These are phyloP conservation scores for Artibeus jamaicensis DNA, from an alignment of 2,797 vertebrate species.

Conservation along the genomic window DNA sequence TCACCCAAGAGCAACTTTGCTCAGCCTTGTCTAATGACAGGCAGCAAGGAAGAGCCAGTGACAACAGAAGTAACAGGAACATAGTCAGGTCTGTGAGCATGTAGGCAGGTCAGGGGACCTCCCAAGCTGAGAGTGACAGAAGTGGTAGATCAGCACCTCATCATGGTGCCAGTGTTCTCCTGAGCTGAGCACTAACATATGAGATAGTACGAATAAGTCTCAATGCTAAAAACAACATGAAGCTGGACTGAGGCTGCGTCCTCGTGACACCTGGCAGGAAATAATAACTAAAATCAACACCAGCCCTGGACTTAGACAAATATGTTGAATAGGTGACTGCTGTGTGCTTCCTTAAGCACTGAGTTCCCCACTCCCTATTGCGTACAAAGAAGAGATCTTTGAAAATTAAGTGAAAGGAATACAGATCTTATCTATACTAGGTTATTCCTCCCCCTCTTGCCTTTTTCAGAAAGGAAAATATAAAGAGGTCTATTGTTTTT, in stretches of 20 bases:
- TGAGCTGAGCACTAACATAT: not conserved
- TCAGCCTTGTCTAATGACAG: not conserved
- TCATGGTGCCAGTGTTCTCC: rapidly evolving
- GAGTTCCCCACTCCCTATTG: not conserved
- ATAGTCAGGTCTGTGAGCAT: not conserved
- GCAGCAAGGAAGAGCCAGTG: not conserved
- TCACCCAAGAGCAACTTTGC: not conserved
- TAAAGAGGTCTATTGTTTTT: not conserved
- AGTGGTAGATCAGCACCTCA: not conserved
- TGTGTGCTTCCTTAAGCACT: not conserved
- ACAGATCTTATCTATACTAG: not conserved
- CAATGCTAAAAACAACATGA: not conserved
- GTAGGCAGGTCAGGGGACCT: not conserved
- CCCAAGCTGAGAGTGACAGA: not conserved
- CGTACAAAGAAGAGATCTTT: not conserved
- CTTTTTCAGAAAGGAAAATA: not conserved
- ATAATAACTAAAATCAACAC: not conserved
- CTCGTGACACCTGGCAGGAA: not conserved
- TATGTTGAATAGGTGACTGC: no score
- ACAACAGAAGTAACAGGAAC: not conserved
- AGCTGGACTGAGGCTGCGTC: not conserved
- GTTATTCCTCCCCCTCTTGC: not conserved
- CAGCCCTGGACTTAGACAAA: not conserved
- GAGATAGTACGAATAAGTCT: not conserved
- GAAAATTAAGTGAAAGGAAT: not conserved